phyloP scores from a whole-genome alignment of 1,140 invertebrate genomes.

The Oppia nitens region DNA sequence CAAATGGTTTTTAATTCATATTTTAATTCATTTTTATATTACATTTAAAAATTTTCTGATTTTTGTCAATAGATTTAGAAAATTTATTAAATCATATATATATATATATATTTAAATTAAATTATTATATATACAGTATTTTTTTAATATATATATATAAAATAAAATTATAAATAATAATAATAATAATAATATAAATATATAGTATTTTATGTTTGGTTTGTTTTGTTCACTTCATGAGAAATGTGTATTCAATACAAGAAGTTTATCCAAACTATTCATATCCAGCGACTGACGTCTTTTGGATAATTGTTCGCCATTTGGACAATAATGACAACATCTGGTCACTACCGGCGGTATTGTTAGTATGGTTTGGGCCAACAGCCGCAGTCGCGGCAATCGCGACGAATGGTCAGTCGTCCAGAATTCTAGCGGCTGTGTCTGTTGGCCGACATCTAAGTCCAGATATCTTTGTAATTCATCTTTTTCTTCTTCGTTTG shows the following conservation, averaged over 20 bases:
- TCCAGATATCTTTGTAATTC: neutral
- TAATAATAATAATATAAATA: no score
- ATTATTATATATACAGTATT: no score
- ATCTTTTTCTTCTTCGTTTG: neutral
- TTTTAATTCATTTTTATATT: no score
- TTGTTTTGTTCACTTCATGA: no score
- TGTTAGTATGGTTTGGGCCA: neutral
- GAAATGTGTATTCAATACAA: neutral
- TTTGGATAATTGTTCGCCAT: neutral
- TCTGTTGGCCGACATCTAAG: neutral
- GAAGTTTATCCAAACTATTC: neutral
- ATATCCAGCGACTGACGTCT: neutral
- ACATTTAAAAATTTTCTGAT: no score
- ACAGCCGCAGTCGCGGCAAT: neutral
- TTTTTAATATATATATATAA: no score
- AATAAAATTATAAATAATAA: no score
- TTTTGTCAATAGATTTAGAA: no score
- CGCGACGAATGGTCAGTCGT: neutral
- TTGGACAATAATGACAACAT: neutral
- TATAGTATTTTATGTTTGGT: no score
- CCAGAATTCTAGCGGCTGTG: conserved; percentile 3
- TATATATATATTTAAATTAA: no score
- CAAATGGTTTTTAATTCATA: no score
- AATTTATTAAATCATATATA: no score
- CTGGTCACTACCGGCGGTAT: neutral